Base-by-base conservation (phyloP, 2,797 vertebrate genomes). In the Acanthis flammea region DNA sequence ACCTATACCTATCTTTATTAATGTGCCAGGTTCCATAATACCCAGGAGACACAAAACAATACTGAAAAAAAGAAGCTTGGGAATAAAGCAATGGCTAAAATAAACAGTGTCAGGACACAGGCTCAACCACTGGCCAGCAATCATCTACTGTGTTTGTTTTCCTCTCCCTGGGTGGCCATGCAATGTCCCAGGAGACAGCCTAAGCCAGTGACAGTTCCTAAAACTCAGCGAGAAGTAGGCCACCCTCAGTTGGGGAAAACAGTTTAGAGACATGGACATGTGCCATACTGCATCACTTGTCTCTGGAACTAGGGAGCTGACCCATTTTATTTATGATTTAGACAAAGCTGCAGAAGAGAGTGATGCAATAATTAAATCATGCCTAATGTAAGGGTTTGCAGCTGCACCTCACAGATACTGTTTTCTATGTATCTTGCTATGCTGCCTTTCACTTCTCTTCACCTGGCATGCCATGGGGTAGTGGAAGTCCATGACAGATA, bases 161-260 rank as follows among this genome's bases (percentile, higher is more conserved):
- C 75, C 53, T 94, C 89, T 95, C 48, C 15, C 37, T 94, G 90
- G 75, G 91, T 96, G 92, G 89, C 76, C 78, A 37, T 8, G 42
- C 35, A 74, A 67, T 57, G 61, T 28, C 81, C 35, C 75, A 80
- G 42, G 67, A 89, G 77, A 89, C 58, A 73, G 68, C 24, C 67
- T 42, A 86, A 82, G 48, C 14, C 75, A 67, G 39, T 14, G 65
- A 67, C 68, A 74, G 35, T 50, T 89, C 57, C 53, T 47, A 79
- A 90, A 83, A 71, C 24, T 63, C 65, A 89, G 19, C 0, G 0
- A 66, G 89, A 55, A 86, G 23, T 61, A 65, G 78, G 72, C 81
- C 82, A 91, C 85, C 78, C 93, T 88, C 92, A 80, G 72, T 50
- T 50, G 57, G 24, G 31, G 16, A 80, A 81, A 67, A 86, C 47